Percentiles rank a stretch among this genome's conserved stretches.
These are phyloP conservation scores for Meriones unguiculatus DNA, from an alignment of 2,113 vertebrate genomes.

Conservation along the genomic window DNA sequence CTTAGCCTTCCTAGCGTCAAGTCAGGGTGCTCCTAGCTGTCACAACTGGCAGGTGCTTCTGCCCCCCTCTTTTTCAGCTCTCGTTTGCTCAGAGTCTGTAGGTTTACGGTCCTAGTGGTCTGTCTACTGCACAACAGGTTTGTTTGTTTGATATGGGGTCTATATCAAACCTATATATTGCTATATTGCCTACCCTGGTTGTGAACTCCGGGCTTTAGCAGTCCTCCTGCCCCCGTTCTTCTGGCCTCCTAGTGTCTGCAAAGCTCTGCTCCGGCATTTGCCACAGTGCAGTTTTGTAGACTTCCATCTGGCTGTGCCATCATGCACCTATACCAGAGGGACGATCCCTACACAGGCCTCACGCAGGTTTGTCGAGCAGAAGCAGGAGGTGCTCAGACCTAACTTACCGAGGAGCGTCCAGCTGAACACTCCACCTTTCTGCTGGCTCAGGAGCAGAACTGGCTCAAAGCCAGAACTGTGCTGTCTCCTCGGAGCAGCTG, in stretches of 20 bases:
- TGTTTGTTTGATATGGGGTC: neutral
- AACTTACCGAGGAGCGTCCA: neutral
- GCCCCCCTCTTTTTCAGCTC: too few relatives aligned
- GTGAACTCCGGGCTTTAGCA: neutral
- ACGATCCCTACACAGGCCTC: too few relatives aligned
- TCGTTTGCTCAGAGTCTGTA: neutral
- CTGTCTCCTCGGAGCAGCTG: too few relatives aligned
- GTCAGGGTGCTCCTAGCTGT: accelerated
- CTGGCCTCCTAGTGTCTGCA: neutral
- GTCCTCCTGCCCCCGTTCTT: neutral
- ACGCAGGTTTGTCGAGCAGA: neutral
- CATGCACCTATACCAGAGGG: neutral
- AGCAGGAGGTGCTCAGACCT: neutral
- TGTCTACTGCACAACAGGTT: neutral
- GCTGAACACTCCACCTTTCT: neutral
- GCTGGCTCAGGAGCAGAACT: neutral
- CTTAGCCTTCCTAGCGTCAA: neutral
- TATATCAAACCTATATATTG: too few relatives aligned
- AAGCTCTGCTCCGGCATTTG: neutral
- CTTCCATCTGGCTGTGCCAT: neutral
- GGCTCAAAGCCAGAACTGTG: too few relatives aligned
- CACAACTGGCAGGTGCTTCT: neutral
- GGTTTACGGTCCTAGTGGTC: neutral
- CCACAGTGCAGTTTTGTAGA: neutral
- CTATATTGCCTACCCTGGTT: neutral